Evolutionary conservation across 2,113 vertebrate genomes (phyloP).

Genomic region (Pholis gunnellus): DNA sequence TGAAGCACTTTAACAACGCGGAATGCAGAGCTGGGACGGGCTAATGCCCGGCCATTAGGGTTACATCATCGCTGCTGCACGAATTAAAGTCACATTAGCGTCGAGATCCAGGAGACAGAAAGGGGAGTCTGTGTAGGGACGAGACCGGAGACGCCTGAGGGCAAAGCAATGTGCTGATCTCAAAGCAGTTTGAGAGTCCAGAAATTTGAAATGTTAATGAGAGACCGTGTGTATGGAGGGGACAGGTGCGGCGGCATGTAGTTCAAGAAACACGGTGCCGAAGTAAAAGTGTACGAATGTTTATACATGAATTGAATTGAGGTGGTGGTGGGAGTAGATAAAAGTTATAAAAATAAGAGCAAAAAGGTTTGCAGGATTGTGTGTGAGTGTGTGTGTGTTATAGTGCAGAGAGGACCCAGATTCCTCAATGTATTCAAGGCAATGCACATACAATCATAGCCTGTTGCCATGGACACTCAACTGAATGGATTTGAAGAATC

Average conservation of each 20-base stretch:
- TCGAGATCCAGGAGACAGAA: conserved; percentile 51
- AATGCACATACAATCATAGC: conserved; percentile 32
- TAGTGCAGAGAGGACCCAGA: not conserved
- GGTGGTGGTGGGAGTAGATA: not conserved
- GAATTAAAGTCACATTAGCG: conserved; percentile 77
- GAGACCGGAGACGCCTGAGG: conserved; percentile 48
- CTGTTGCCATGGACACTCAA: conserved; percentile 75
- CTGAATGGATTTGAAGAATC: conserved; percentile 51
- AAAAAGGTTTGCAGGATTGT: not conserved
- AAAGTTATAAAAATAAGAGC: not conserved
- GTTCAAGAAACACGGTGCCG: conserved; percentile 17
- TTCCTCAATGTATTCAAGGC: conserved; percentile 47
- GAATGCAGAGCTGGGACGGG: conserved; percentile 51
- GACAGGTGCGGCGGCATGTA: conserved; percentile 12
- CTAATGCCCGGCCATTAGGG: conserved; percentile 70
- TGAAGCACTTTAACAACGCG: conserved; percentile 65
- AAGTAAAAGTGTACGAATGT: not conserved
- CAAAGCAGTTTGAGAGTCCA: conserved; percentile 51
- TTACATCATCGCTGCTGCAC: conserved; percentile 69
- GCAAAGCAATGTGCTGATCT: conserved; percentile 57
- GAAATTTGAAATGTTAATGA: conserved; percentile 67
- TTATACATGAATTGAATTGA: not conserved
- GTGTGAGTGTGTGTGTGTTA: not conserved
- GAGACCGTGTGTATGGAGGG: conserved; percentile 21
- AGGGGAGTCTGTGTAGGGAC: conserved; percentile 39